Percentiles rank a stretch among this genome's conserved stretches.
phyloP scores from a whole-genome alignment of 2,113 vertebrate genomes.

The Toxostoma redivivum region DNA sequence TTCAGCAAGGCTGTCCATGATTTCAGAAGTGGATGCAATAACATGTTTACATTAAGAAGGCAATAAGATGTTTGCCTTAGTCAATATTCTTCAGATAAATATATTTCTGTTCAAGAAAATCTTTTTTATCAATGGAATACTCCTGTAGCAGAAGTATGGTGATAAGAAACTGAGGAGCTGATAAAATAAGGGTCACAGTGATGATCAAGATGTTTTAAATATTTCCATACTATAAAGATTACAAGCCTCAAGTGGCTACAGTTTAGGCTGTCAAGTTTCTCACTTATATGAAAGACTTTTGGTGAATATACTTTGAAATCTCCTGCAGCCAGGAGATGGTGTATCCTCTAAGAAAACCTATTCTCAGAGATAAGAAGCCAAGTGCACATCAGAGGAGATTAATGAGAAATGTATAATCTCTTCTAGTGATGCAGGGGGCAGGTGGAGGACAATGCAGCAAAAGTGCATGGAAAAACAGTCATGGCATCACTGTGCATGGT shows the following conservation, averaged over 20 bases:
- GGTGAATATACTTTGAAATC: conserved; percentile 22
- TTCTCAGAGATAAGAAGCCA: conserved; percentile 43
- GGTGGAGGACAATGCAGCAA: conserved; percentile 1
- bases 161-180: background rate
- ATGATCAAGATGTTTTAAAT: conserved; percentile 17
- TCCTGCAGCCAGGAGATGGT: background rate
- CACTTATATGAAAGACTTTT: conserved; percentile 17
- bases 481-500: background rate
- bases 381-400: conserved; percentile 19
- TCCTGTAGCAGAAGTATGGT: background rate
- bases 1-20: background rate
- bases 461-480: background rate
- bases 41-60: background rate
- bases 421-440: background rate
- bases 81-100: background rate
- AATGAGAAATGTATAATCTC: conserved; percentile 1
- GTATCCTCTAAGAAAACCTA: conserved; percentile 11
- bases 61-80: background rate
- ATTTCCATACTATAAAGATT: background rate
- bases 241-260: background rate
- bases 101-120: background rate
- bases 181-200: background rate
- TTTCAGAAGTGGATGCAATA: background rate
- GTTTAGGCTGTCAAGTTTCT: conserved; percentile 4
- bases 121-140: background rate